A percentile compares a stretch with the other conserved stretches of the same genome.
These are phyloP conservation scores for Catostylus mosaicus DNA, from an alignment of 30 jellyfish, hydroid and myxozoan species.

Conservation along the genomic window DNA sequence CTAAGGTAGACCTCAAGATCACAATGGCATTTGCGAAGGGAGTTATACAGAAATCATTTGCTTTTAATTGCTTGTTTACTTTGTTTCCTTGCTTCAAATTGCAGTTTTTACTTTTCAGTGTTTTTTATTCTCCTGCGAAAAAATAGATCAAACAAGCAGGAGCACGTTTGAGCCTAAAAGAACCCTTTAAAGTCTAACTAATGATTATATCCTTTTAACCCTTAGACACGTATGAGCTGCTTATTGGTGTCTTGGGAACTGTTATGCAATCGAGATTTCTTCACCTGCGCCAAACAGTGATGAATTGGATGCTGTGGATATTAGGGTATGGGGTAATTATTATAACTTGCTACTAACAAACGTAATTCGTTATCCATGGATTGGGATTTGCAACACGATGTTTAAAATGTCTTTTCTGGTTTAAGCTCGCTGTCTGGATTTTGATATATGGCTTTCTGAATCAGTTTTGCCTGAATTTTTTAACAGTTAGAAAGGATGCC, in stretches of 20 bases:
- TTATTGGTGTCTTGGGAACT: too few species aligned
- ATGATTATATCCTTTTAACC: background rate
- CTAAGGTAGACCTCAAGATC: too few species aligned
- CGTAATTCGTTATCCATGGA: background rate
- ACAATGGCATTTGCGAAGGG: too few species aligned
- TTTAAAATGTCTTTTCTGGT: background rate
- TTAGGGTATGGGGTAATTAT: constrained; percentile 21
- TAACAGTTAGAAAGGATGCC: constrained; percentile 29
- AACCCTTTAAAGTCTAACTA: background rate
- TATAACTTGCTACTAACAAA: background rate
- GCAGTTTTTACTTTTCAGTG: too few species aligned
- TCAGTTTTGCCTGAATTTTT: constrained; percentile 28
- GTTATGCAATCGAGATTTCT: background rate
- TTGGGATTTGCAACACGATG: background rate
- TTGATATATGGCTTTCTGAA: constrained; percentile 29
- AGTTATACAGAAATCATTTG: too few species aligned
- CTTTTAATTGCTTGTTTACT: too few species aligned
- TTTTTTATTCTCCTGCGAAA: too few species aligned
- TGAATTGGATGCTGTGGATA: background rate
- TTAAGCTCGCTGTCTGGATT: background rate
- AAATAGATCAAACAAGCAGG: too few species aligned
- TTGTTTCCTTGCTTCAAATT: too few species aligned
- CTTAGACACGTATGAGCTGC: background rate
- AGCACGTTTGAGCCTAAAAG: background rate
- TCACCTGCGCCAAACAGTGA: constrained; percentile 11